Base-by-base conservation (phyloP, 2,888 invertebrate species). In the Zeuzera pyrina region DNA sequence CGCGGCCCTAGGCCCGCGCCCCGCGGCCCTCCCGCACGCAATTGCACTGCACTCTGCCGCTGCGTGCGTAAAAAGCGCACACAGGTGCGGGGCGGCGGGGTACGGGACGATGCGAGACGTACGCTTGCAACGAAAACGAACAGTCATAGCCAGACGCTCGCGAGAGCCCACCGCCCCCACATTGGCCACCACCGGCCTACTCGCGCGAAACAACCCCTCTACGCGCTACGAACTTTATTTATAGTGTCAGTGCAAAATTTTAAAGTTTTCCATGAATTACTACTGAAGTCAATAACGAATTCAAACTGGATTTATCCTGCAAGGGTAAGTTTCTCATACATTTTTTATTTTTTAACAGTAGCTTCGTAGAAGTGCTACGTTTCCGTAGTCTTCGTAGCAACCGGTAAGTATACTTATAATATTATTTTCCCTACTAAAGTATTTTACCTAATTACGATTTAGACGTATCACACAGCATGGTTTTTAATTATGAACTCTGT, bases 41-140 rank as follows among this genome's bases (percentile, higher is more conserved):
- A 81, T 83, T 81, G 79, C 81, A 79, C 72, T 81, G 79, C 79
- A 77, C 76, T 76, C 71, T 46, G 61, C 60, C 66, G 66, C 60
- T 68, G 68, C 68, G 72, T 78, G 81, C 79, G 79, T 79, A 81
- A 79, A 81, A 81, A 81, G 79, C 83, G 83, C 83, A 83, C 74
- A 76, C 74, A 69, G 64, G 70, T 36, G 74, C 61, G 72, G 68
- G 70, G 69, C 49, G 58, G 56, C 44, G 55, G 49, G 28, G 48
- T 57, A 54, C 60, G 58, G 57, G 47, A 62, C 58, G 57, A 52
- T 49, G 55, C 56, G 46, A 50, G 53, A 43, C 46, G 49, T 39
- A n/a, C 45, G 43, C 50, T 48, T 55, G 60, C 55, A 60, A 57
- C 60, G 63, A 54, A 34, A 33, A 32, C 46, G 57, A 52, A 49